These are phyloP conservation scores for Mechanitis mazaeus DNA, from an alignment of 2,888 invertebrate species.

Conservation along the genomic window DNA sequence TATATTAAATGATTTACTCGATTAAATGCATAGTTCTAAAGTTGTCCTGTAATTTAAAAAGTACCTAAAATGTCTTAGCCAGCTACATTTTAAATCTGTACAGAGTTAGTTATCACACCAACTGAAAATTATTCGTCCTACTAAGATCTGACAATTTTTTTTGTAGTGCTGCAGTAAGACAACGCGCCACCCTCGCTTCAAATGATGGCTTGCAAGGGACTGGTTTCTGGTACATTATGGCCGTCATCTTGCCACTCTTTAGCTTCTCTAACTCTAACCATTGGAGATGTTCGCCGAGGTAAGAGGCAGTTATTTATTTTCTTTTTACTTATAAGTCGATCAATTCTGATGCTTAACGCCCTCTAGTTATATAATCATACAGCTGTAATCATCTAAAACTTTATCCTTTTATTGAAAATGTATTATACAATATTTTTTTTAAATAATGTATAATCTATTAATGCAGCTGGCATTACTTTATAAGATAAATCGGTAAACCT, in stretches of 20 bases:
- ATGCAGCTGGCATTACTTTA: too few species aligned
- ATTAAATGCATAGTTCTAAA: too few species aligned
- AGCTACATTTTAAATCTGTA: too few species aligned
- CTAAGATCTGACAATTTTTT: not conserved
- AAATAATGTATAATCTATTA: too few species aligned
- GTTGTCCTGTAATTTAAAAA: too few species aligned
- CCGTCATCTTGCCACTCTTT: conserved; percentile 50
- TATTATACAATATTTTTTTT: too few species aligned
- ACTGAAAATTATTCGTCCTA: too few species aligned
- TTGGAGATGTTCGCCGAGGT: conserved; percentile 54
- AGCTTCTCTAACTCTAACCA: conserved; percentile 32
- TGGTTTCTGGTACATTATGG: conserved; percentile 48
- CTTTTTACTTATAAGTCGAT: not conserved
- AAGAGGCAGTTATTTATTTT: conserved; percentile 11
- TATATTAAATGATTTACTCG: too few species aligned
- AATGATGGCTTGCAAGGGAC: conserved; percentile 22
- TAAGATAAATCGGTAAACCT: too few species aligned
- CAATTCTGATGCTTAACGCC: conserved; percentile 17
- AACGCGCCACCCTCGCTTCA: conserved; percentile 35
- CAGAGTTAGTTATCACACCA: too few species aligned
- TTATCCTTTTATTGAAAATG: too few species aligned
- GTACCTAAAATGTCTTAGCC: too few species aligned
- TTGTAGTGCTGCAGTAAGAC: conserved; percentile 36
- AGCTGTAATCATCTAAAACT: not conserved
- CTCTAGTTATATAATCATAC: conserved; percentile 25